Conservation (phyloP, 1,140 invertebrate genomes). For the Drepana arcuata region DNA sequence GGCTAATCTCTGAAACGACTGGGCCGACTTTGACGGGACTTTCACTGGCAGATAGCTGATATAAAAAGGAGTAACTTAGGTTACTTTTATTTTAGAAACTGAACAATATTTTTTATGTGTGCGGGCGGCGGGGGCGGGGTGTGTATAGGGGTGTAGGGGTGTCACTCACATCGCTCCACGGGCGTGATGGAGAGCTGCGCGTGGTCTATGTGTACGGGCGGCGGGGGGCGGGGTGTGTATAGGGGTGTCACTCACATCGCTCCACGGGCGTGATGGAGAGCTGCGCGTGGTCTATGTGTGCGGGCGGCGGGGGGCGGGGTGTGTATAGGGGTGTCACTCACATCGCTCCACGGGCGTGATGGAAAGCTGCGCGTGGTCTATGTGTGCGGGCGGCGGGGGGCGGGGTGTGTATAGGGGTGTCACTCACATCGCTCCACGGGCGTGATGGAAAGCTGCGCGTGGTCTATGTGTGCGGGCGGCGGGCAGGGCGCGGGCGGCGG, state of each 20-base stretch:
- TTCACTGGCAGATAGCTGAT: too few relatives aligned
- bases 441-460: conserved; percentile 23
- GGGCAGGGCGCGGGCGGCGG: conserved; percentile 8
- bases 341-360: conserved; percentile 18
- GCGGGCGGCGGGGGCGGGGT: conserved; percentile 4
- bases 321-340: too few relatives aligned
- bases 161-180: not conserved
- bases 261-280: conserved; percentile 23
- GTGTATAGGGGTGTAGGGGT: too few relatives aligned
- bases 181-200: conserved; percentile 3
- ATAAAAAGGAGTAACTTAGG: too few relatives aligned
- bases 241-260: too few relatives aligned
- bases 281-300: conserved; percentile 3
- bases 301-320: conserved; percentile 1
- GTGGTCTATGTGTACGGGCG: conserved; percentile 1
- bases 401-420: conserved; percentile 3
- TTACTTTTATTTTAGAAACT: too few relatives aligned
- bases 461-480: conserved; percentile 3
- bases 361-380: conserved; percentile 10
- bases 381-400: conserved; percentile 1
- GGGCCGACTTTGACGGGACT: too few relatives aligned
- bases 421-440: conserved; percentile 8
- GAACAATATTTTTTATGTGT: too few relatives aligned
- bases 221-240: conserved; percentile 4
- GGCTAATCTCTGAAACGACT: too few relatives aligned